Evolutionary conservation across 2,888 invertebrate genomes (phyloP).

Genomic region (Lithophane leautieri): DNA sequence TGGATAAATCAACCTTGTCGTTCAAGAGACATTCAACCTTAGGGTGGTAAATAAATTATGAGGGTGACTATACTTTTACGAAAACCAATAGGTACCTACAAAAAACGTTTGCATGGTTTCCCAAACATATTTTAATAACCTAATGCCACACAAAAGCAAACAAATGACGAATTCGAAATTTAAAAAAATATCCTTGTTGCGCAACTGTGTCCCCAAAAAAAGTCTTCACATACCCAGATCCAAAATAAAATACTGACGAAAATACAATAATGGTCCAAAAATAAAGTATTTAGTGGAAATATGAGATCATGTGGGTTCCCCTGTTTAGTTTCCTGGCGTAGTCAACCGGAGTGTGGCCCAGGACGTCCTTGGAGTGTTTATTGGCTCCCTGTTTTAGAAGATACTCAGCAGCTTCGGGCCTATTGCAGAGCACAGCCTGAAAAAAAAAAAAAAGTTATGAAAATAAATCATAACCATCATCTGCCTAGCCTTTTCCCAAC

Average conservation of each 20-base stretch:
- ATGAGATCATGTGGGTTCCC: constrained; percentile 42
- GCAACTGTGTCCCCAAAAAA: constrained; percentile 27
- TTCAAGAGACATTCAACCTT: background rate
- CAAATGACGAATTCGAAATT: background rate
- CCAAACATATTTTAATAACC: no score
- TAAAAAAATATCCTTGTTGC: background rate
- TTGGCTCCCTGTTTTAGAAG: constrained; percentile 87
- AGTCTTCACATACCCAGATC: constrained; percentile 1
- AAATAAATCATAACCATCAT: no score
- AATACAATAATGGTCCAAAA: constrained; percentile 11
- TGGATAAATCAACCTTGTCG: background rate
- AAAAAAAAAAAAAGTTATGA: constrained; percentile 9
- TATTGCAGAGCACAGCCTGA: constrained; percentile 91
- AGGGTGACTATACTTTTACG: no score
- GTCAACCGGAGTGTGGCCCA: constrained; percentile 90
- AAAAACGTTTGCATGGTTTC: no score
- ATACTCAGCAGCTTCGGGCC: constrained; percentile 85
- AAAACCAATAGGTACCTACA: no score
- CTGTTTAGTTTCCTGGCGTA: constrained; percentile 74
- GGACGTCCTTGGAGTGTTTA: constrained; percentile 83
- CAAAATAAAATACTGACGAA: constrained; percentile 49
- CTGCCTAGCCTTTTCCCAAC: no score
- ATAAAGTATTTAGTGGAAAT: constrained; percentile 27
- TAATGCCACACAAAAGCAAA: no score
- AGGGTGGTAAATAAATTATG: no score